A percentile compares a stretch with the other conserved stretches of the same genome.
Conservation (phyloP, 64 coral and sea anemone genomes). For the Trachythela sp. region DNA sequence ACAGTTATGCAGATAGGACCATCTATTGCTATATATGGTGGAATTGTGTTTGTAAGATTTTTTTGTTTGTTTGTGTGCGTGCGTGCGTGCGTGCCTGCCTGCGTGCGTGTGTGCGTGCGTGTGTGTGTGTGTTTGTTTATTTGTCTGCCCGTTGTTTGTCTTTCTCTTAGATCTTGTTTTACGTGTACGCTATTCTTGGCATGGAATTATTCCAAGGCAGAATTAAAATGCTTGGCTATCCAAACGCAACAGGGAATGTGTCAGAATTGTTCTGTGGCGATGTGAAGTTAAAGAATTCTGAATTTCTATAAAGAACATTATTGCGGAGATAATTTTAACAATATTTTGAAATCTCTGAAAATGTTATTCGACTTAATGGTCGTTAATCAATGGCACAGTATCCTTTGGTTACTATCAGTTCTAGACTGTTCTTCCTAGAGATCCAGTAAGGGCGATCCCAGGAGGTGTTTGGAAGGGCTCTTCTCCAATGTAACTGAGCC, state of each 20-base stretch:
- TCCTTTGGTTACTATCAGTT: constrained; percentile 53
- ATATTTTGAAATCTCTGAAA: constrained; percentile 78
- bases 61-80: background rate
- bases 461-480: too few species aligned
- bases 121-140: background rate
- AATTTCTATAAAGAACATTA: constrained; percentile 76
- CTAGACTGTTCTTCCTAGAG: background rate
- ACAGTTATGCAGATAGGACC: constrained; percentile 98
- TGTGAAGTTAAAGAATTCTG: constrained; percentile 72
- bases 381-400: constrained; percentile 99
- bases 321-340: constrained; percentile 89
- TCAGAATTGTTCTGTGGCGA: constrained; percentile 73
- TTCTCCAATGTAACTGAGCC: too few species aligned
- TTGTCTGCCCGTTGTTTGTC: background rate
- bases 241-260: background rate
- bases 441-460: too few species aligned
- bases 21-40: constrained; percentile 76
- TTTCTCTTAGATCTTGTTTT: constrained; percentile 67
- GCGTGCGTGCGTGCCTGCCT: too few species aligned
- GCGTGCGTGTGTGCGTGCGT: background rate
- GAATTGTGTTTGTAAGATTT: constrained; percentile 84
- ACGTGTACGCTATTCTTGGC: constrained; percentile 79
- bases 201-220: constrained; percentile 75
- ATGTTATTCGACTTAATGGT: constrained; percentile 95
- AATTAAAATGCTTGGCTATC: constrained; percentile 63